Evolutionary conservation across 2,797 vertebrate genomes (phyloP).

Genomic region (Erpetoichthys calabaricus): DNA sequence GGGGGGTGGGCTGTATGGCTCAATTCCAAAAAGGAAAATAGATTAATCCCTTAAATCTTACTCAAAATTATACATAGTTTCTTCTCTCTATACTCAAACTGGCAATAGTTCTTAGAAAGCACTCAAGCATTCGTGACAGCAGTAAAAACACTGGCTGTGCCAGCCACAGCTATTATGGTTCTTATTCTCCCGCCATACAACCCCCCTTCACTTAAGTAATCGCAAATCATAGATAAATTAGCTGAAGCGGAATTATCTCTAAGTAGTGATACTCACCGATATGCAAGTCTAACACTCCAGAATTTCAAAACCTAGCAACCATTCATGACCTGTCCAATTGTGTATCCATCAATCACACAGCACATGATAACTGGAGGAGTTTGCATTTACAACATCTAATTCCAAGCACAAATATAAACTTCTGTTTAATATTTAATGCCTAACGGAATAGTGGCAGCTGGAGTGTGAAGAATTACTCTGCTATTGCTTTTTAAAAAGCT

Average conservation of each 20-base stretch:
- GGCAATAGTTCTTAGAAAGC: too few species aligned
- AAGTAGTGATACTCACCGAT: constrained; percentile 39
- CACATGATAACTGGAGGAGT: constrained; percentile 42
- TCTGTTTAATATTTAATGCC: constrained; percentile 56
- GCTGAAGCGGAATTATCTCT: constrained; percentile 43
- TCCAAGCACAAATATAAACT: constrained; percentile 65
- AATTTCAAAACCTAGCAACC: constrained; percentile 60
- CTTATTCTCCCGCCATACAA: background rate
- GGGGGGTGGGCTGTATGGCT: too few species aligned
- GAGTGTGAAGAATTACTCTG: constrained; percentile 44
- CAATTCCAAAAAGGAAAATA: too few species aligned
- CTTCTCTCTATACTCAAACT: too few species aligned
- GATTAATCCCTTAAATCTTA: too few species aligned
- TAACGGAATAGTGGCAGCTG: constrained; percentile 51
- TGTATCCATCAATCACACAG: constrained; percentile 59
- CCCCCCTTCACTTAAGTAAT: constrained; percentile 2
- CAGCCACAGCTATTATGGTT: background rate
- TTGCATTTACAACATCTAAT: constrained; percentile 56
- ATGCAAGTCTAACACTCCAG: constrained; percentile 44
- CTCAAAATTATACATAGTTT: too few species aligned
- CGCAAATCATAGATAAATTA: background rate
- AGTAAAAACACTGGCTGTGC: too few species aligned
- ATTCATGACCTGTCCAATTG: constrained; percentile 57
- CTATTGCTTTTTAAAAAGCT: constrained; percentile 13
- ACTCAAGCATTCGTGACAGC: too few species aligned